Evolutionary conservation across 2,888 invertebrate species (phyloP), one percentile per base, ranked within the genome.

Genomic region (Hyposoter didymator): DNA sequence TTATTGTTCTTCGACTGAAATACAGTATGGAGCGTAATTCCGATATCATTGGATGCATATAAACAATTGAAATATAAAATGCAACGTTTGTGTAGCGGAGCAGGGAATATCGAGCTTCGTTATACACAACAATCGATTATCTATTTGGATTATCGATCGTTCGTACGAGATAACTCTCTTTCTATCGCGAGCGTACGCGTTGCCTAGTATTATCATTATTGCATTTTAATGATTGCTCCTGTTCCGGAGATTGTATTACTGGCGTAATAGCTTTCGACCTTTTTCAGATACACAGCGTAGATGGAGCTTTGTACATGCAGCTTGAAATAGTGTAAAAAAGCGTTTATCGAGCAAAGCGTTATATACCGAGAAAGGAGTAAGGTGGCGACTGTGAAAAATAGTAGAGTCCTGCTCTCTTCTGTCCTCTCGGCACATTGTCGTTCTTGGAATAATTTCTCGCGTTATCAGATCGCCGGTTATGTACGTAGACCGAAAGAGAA

Each of bases 381-480:
- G 64, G 72, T 45, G 17, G 35, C 19, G 17, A n/a, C 52, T 12
- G 45, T 32, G 32, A 64, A 52, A 80, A 67, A 66, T 59, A 82
- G 79, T 74, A 69, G 32, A 72, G 35, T 75, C 32, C 39, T 19
- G 39, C 45, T 75, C 75, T 62, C 62, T 75, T 32, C 70, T 78
- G 67, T 84, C 74, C 74, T 52, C 74, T 45, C 78, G 62, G 86
- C 84, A 84, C 82, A 86, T 87, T 83, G 87, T 85, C 86, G 84
- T 86, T 86, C 86, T 74, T 75, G 82, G 85, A 87, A 88, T 88
- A 87, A 88, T 85, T 81, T 78, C 82, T 82, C 79, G 81, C 79
- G 81, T 88, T 88, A 89, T 89, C 89, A 84, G 89, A 89, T 89
- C 87, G 84, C 69, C 87, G 83, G 85, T 87, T 88, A 84, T 87